These are phyloP conservation scores for Oreochromis aureus DNA, from an alignment of 2,113 vertebrate genomes.

Conservation along the genomic window DNA sequence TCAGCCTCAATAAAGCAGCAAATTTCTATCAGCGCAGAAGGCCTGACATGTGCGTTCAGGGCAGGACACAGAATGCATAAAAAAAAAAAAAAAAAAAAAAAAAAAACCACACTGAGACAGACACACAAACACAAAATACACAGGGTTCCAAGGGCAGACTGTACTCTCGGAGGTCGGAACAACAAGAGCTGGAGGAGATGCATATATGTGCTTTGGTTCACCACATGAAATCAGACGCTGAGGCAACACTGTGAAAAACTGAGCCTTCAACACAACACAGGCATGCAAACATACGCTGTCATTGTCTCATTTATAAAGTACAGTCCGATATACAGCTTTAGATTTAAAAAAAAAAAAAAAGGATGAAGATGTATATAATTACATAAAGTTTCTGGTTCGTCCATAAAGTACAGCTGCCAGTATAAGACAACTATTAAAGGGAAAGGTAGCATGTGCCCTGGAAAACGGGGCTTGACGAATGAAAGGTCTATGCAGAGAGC, in stretches of 20 bases:
- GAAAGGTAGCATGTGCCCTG: background rate
- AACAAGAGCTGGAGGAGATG: slow-evolving; percentile 4
- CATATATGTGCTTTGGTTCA: background rate
- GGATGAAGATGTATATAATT: background rate
- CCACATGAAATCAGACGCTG: background rate
- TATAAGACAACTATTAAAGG: background rate
- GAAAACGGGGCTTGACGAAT: background rate
- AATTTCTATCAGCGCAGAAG: background rate
- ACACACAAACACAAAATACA: background rate
- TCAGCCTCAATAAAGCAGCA: background rate
- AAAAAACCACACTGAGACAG: background rate
- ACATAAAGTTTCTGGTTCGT: background rate
- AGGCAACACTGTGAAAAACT: background rate
- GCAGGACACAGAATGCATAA: background rate
- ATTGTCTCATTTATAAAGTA: background rate
- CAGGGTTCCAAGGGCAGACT: slow-evolving; percentile 1
- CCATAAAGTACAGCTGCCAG: background rate
- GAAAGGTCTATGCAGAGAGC: background rate
- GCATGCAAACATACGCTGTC: background rate
- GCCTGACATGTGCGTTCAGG: background rate
- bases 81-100: background rate
- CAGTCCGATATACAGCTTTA: background rate
- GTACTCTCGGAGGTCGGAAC: slow-evolving; percentile 16
- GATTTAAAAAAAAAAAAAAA: background rate
- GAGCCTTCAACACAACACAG: background rate